Conservation (phyloP, 2,113 vertebrate species). For the Indri indri region DNA sequence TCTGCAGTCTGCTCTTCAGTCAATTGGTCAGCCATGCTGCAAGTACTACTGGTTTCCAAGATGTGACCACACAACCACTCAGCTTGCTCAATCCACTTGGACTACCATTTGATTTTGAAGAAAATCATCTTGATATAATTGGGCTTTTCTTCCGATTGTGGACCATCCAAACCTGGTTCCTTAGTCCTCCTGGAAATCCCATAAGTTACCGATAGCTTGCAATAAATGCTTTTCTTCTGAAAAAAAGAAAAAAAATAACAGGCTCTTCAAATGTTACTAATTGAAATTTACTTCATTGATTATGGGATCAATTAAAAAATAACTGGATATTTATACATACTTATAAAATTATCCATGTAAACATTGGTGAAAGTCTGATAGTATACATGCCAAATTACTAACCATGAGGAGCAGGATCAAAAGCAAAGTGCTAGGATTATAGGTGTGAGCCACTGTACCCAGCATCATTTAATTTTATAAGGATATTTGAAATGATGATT, state of each 20-base stretch:
- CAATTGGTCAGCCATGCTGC: too few species aligned
- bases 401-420: not conserved
- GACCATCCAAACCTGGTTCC: not conserved
- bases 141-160: not conserved
- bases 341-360: not conserved
- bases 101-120: not conserved
- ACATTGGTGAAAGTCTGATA: not conserved
- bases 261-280: not conserved
- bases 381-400: not conserved
- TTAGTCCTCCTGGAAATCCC: not conserved
- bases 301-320: not conserved
- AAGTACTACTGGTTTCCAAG: too few species aligned
- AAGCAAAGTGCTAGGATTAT: not conserved
- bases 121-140: not conserved
- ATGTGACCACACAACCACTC: too few species aligned
- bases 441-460: too few species aligned
- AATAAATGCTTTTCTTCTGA: not conserved
- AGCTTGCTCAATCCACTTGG: too few species aligned
- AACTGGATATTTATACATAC: not conserved
- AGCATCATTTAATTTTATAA: not conserved
- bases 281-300: not conserved
- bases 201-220: not conserved
- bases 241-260: not conserved
- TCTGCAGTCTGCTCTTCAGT: too few species aligned
- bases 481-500: not conserved